Percentiles rank a stretch among this genome's conserved stretches.
Conservation (phyloP, 2,113 vertebrate genomes). For the Verasper variegatus region DNA sequence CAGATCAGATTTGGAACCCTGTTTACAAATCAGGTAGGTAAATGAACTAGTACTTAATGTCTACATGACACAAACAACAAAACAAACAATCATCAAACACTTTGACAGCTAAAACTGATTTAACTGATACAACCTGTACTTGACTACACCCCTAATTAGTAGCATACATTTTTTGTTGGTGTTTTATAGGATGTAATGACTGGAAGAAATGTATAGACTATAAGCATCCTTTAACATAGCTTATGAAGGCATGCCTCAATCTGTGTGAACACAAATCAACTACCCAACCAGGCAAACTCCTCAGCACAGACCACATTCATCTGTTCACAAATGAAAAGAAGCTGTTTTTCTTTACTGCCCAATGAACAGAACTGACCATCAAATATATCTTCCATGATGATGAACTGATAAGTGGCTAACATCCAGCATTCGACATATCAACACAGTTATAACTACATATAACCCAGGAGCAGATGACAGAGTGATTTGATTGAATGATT, state of each 20-base stretch:
- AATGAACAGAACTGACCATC: neutral
- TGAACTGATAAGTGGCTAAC: neutral
- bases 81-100: no score
- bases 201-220: neutral
- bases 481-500: neutral
- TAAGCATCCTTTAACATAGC: neutral
- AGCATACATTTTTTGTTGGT: neutral
- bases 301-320: neutral
- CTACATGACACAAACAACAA: no score
- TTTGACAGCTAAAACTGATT: no score
- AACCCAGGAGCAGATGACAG: slow-evolving; percentile 1
- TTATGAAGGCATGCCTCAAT: neutral
- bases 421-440: neutral
- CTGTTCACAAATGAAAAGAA: neutral
- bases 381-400: neutral
- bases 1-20: no score
- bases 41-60: no score
- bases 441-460: neutral
- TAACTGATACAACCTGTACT: no score
- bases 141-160: no score
- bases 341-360: neutral
- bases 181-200: neutral
- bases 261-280: neutral
- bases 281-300: no score
- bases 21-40: no score